phyloP scores from a whole-genome alignment of 1,140 invertebrate genomes.

The Hylaeus volcanicus region DNA sequence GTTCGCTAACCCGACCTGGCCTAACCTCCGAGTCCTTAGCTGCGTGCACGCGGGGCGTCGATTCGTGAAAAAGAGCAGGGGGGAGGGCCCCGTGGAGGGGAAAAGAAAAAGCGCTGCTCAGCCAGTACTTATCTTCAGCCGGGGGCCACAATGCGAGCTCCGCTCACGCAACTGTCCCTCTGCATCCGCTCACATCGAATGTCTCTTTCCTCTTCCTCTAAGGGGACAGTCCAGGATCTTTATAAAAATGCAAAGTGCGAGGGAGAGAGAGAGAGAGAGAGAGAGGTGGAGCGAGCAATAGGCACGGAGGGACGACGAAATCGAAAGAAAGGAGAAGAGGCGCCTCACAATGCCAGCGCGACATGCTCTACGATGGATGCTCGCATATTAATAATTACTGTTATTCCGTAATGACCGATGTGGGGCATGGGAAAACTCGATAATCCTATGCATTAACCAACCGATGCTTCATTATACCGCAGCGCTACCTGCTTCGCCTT shows the following conservation, averaged over 20 bases:
- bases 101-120: slow-evolving; percentile 40
- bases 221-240: slow-evolving; percentile 31
- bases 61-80: slow-evolving; percentile 36
- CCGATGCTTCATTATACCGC: slow-evolving; percentile 74
- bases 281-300: slow-evolving; percentile 5
- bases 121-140: slow-evolving; percentile 65
- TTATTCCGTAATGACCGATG: slow-evolving; percentile 80
- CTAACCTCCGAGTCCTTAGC: slow-evolving; percentile 74
- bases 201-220: slow-evolving; percentile 56
- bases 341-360: slow-evolving; percentile 71
- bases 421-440: slow-evolving; percentile 79
- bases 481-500: slow-evolving; percentile 66
- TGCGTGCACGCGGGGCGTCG: slow-evolving; percentile 57
- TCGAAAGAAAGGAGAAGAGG: slow-evolving; percentile 53
- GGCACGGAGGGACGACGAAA: neutral
- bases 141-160: slow-evolving; percentile 71
- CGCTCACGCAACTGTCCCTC: slow-evolving; percentile 79
- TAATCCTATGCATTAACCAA: slow-evolving; percentile 79
- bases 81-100: neutral
- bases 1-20: slow-evolving; percentile 78
- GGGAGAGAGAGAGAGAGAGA: neutral
- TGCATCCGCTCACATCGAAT: slow-evolving; percentile 80
- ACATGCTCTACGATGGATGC: slow-evolving; percentile 65
- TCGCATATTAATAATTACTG: slow-evolving; percentile 80
- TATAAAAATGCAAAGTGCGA: slow-evolving; percentile 32